Evolutionary conservation across 2,797 vertebrate genomes (phyloP).

Genomic region (Intellagama lesueurii): DNA sequence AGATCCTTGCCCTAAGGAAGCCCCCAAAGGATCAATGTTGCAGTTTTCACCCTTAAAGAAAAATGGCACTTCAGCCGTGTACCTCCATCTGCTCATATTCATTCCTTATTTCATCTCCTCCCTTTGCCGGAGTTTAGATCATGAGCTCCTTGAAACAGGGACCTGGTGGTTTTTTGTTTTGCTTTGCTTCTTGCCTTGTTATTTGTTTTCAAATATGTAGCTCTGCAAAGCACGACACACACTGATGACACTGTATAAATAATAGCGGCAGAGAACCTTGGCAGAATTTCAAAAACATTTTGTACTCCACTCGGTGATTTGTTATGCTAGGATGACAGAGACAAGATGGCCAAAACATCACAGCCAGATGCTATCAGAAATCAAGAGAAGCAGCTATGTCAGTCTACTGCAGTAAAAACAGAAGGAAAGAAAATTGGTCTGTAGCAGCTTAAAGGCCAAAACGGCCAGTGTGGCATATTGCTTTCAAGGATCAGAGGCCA

Average conservation of each 20-base stretch:
- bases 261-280: background rate
- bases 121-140: background rate
- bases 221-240: background rate
- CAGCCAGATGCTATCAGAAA: background rate
- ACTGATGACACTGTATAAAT: no score
- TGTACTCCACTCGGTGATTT: background rate
- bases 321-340: background rate
- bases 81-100: background rate
- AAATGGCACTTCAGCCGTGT: no score
- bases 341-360: background rate
- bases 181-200: no score
- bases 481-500: background rate
- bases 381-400: background rate
- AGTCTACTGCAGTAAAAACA: background rate
- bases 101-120: background rate
- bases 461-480: background rate
- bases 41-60: background rate
- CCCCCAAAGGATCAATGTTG: no score
- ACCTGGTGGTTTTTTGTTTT: background rate
- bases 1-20: no score
- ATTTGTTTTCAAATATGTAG: background rate
- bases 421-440: background rate
- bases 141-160: background rate
- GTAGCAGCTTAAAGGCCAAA: background rate
- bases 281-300: background rate